phyloP scores from a whole-genome alignment of 2,888 invertebrate genomes.

The Leistus spinibarbis region DNA sequence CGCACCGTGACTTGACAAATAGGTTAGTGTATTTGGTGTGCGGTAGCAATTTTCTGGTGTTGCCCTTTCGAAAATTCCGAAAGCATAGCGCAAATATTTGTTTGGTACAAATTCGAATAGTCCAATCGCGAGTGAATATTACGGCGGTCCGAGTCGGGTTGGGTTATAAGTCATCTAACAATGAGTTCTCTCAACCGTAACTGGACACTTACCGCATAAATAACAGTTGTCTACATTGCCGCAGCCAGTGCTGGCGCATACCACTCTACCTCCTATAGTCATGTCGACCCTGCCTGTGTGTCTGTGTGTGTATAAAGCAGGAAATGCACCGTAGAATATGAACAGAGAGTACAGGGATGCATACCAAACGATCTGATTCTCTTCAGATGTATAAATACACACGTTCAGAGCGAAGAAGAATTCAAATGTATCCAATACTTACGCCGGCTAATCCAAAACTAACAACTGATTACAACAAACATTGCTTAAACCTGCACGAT shows the following conservation, averaged over 20 bases:
- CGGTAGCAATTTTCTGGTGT: background rate
- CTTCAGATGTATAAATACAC: too few species aligned
- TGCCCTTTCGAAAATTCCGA: background rate
- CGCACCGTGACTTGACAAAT: too few species aligned
- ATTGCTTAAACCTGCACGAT: too few species aligned
- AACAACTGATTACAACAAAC: too few species aligned
- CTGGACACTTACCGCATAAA: slow-evolving; percentile 32
- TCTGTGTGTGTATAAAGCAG: too few species aligned
- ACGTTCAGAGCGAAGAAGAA: too few species aligned
- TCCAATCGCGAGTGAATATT: background rate
- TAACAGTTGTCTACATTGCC: slow-evolving; percentile 30
- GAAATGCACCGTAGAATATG: slow-evolving; percentile 5
- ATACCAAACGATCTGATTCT: too few species aligned
- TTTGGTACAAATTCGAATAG: background rate
- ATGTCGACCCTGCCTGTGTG: slow-evolving; percentile 13
- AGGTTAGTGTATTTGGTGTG: too few species aligned
- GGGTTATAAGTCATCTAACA: slow-evolving; percentile 29
- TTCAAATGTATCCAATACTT: too few species aligned
- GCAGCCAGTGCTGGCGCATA: background rate
- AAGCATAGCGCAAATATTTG: background rate
- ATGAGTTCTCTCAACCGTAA: slow-evolving; percentile 26
- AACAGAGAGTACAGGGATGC: background rate
- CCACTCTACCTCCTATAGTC: background rate
- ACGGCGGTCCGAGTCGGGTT: background rate
- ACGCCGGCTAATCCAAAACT: too few species aligned